phyloP scores from a whole-genome alignment of 2,113 vertebrate species.

The Chaetura pelagica region DNA sequence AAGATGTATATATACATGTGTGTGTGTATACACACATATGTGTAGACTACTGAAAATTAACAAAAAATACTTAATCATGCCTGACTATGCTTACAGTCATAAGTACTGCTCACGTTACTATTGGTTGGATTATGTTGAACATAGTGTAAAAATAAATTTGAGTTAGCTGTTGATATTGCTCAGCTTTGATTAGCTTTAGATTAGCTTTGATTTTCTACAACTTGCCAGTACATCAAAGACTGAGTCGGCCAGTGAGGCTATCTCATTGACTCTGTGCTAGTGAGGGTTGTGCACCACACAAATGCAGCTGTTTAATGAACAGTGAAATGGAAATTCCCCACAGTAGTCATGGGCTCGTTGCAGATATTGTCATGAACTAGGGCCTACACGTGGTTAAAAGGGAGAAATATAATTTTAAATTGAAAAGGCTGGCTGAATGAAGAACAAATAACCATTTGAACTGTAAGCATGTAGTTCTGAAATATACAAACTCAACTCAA shows the following conservation, averaged over 20 bases:
- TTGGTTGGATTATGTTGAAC: not conserved
- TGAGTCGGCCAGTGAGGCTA: not conserved
- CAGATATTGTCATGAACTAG: not conserved
- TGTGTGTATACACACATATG: fast-evolving
- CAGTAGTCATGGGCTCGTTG: not conserved
- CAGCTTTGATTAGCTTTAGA: not conserved
- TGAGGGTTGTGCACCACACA: not conserved
- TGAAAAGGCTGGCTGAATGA: not conserved
- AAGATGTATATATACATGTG: too few species aligned
- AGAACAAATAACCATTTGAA: not conserved
- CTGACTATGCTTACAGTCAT: too few species aligned
- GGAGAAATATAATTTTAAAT: not conserved
- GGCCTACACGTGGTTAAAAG: not conserved
- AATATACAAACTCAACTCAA: not conserved
- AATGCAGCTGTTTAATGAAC: not conserved
- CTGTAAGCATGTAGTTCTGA: not conserved
- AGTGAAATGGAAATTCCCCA: not conserved
- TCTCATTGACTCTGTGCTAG: not conserved
- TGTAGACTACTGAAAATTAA: not conserved
- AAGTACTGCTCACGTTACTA: not conserved
- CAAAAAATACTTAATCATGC: not conserved
- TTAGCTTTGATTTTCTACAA: not conserved
- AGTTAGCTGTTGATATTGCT: not conserved
- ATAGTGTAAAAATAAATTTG: not conserved
- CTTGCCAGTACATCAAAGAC: not conserved